A percentile compares a stretch with the other conserved stretches of the same genome.
phyloP scores from a whole-genome alignment of 2,797 vertebrate genomes.

The Nyctibius grandis region DNA sequence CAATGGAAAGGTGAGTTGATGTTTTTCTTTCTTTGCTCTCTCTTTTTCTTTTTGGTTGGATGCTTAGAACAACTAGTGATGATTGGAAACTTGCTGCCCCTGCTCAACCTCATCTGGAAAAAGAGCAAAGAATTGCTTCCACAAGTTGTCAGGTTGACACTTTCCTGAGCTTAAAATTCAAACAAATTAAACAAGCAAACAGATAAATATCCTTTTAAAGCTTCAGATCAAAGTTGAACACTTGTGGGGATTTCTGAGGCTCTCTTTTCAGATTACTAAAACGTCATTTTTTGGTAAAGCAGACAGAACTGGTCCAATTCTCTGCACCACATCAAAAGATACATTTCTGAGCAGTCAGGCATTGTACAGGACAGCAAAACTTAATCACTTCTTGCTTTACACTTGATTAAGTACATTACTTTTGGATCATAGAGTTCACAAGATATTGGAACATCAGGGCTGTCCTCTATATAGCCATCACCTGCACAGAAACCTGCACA shows the following conservation, averaged over 20 bases:
- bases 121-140: neutral
- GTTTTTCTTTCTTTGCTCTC: neutral
- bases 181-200: slow-evolving; percentile 52
- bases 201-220: slow-evolving; percentile 49
- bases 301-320: slow-evolving; percentile 50
- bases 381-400: slow-evolving; percentile 65
- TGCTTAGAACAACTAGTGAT: slow-evolving; percentile 21
- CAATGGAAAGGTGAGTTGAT: slow-evolving; percentile 45
- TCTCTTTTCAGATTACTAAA: slow-evolving; percentile 38
- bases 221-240: slow-evolving; percentile 51
- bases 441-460: slow-evolving; percentile 43
- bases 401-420: slow-evolving; percentile 64
- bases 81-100: slow-evolving; percentile 19
- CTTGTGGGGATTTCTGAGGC: slow-evolving; percentile 33
- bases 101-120: neutral
- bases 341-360: slow-evolving; percentile 62
- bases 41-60: neutral
- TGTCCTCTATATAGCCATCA: slow-evolving; percentile 21
- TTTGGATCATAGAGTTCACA: slow-evolving; percentile 58
- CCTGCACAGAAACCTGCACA: slow-evolving; percentile 2
- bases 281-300: neutral
- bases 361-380: slow-evolving; percentile 34
- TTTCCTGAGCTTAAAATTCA: slow-evolving; percentile 16
- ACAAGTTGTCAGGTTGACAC: neutral
- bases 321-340: slow-evolving; percentile 56